A percentile compares a stretch with the other conserved stretches of the same genome.
Conservation (phyloP, 2,113 vertebrate genomes). For the Ondatra zibethicus region DNA sequence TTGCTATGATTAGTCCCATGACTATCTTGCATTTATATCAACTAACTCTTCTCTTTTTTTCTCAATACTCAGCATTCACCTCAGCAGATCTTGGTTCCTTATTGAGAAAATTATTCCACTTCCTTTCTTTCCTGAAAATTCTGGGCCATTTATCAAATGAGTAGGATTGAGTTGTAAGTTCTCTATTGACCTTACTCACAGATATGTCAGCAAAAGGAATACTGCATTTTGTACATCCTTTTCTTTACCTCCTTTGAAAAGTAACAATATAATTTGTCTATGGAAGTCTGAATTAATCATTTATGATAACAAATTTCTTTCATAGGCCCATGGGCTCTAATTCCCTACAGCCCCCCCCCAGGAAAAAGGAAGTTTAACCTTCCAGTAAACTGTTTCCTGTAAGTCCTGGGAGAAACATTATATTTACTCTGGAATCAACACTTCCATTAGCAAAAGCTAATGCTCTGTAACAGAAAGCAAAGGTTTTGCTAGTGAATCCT, state of each 20-base stretch:
- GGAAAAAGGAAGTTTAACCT: not conserved
- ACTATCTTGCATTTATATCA: not conserved
- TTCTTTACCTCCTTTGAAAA: not conserved
- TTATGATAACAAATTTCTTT: not conserved
- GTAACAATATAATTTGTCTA: not conserved
- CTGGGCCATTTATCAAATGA: not conserved
- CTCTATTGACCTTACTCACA: not conserved
- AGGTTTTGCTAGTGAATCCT: not conserved
- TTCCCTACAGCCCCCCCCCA: fast-evolving
- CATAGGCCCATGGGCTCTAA: too few species aligned
- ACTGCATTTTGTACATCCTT: not conserved
- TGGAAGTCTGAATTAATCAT: not conserved
- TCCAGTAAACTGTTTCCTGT: not conserved
- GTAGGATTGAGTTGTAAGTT: not conserved
- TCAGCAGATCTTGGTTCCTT: not conserved
- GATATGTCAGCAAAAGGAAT: not conserved
- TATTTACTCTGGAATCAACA: not conserved
- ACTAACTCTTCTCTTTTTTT: not conserved
- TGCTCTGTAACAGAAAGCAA: not conserved
- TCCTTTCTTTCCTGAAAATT: not conserved
- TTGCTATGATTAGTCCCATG: not conserved
- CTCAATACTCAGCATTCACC: not conserved
- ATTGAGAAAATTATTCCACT: not conserved
- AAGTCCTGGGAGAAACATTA: too few species aligned
- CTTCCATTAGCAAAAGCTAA: not conserved